These are phyloP conservation scores for Euthynnus affinis DNA, from an alignment of 2,797 vertebrate species.

Conservation along the genomic window DNA sequence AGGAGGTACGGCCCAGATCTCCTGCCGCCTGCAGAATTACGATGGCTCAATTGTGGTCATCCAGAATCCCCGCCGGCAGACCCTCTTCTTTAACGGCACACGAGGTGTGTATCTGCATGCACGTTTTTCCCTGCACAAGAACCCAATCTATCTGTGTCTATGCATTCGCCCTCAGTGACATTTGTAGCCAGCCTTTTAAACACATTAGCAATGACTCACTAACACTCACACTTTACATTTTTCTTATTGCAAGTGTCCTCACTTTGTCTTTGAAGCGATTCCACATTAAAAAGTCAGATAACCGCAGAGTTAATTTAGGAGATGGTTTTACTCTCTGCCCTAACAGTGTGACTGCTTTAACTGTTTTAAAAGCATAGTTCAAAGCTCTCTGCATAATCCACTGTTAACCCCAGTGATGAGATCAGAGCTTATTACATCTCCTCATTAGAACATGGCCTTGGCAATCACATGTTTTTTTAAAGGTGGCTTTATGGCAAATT, in stretches of 20 bases:
- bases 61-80: constrained; percentile 94
- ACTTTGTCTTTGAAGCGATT: constrained; percentile 67
- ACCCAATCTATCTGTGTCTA: constrained; percentile 40
- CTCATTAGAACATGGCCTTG: constrained; percentile 73
- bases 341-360: constrained; percentile 46
- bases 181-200: constrained; percentile 59
- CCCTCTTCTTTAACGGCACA: constrained; percentile 95
- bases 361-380: constrained; percentile 68
- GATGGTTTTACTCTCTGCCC: constrained; percentile 65
- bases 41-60: constrained; percentile 96
- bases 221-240: constrained; percentile 60
- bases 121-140: constrained; percentile 27
- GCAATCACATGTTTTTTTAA: constrained; percentile 61
- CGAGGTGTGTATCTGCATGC: constrained; percentile 82
- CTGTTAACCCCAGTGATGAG: constrained; percentile 74
- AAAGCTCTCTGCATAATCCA: constrained; percentile 67
- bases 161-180: constrained; percentile 47
- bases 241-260: constrained; percentile 60
- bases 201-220: constrained; percentile 64
- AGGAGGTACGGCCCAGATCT: constrained; percentile 93
- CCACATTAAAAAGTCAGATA: constrained; percentile 75
- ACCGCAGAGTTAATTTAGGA: constrained; percentile 68
- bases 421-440: constrained; percentile 68
- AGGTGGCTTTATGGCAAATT: constrained; percentile 56
- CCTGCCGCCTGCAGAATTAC: constrained; percentile 93